A percentile compares a stretch with the other conserved stretches of the same genome.
Conservation (phyloP, 2,888 invertebrate species). For the Epinotia nisella region DNA sequence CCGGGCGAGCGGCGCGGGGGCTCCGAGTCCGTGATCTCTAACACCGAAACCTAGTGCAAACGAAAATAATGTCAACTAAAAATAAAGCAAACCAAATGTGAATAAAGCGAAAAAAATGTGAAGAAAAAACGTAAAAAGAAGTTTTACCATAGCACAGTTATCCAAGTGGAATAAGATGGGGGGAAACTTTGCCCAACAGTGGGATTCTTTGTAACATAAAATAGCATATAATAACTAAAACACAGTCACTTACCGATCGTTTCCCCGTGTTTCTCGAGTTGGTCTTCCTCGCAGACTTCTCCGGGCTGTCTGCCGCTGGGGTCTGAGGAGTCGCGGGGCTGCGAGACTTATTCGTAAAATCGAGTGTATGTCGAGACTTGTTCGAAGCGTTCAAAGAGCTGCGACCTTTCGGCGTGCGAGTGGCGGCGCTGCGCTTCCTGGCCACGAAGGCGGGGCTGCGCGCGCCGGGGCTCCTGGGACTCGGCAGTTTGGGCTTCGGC, state of each 20-base stretch:
- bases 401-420: background rate
- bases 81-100: slow-evolving; percentile 13
- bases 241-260: slow-evolving; percentile 33
- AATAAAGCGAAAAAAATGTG: background rate
- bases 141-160: too few species aligned
- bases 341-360: background rate
- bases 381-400: background rate
- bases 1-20: slow-evolving; percentile 47
- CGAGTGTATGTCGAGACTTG: background rate
- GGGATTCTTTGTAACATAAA: too few species aligned
- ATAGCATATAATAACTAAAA: too few species aligned
- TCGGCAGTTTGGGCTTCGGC: slow-evolving; percentile 53
- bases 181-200: too few species aligned
- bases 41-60: slow-evolving; percentile 54
- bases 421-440: slow-evolving; percentile 10
- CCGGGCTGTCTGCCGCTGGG: background rate
- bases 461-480: slow-evolving; percentile 30
- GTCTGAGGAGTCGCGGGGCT: background rate
- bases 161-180: too few species aligned
- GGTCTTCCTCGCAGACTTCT: background rate
- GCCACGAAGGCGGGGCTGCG: slow-evolving; percentile 7
- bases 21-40: slow-evolving; percentile 59
- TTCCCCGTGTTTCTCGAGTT: slow-evolving; percentile 25
- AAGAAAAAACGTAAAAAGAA: background rate
- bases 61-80: slow-evolving; percentile 20